phyloP scores from a whole-genome alignment of 2,113 vertebrate genomes.

The Pionites leucogaster region DNA sequence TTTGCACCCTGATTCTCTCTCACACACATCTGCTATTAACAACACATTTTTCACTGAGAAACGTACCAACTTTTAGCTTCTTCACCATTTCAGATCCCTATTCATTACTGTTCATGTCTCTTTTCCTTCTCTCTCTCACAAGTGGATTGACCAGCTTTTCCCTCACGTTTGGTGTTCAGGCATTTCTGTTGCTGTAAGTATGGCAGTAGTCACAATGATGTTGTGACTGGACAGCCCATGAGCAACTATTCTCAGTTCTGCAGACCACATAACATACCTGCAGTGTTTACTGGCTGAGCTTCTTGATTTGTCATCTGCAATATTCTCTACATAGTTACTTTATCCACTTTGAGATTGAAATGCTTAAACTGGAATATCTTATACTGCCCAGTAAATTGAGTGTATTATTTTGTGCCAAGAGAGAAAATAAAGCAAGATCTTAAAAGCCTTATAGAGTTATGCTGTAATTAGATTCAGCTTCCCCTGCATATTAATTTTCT shows the following conservation, averaged over 20 bases:
- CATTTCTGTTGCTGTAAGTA: background rate
- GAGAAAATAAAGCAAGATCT: conserved; percentile 59
- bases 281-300: conserved; percentile 32
- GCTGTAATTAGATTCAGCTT: conserved; percentile 67
- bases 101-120: background rate
- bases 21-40: background rate
- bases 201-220: background rate
- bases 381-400: conserved; percentile 29
- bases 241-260: background rate
- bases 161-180: background rate
- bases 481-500: conserved; percentile 70
- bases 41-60: background rate
- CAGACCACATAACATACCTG: conserved; percentile 21
- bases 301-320: conserved; percentile 65
- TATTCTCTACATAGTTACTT: conserved; percentile 64
- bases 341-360: conserved; percentile 46
- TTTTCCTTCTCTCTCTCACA: background rate
- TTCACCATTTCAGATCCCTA: background rate
- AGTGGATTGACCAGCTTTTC: background rate
- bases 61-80: background rate
- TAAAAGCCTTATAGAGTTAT: conserved; percentile 51
- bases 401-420: conserved; percentile 40
- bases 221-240: background rate
- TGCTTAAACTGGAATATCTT: conserved; percentile 57
- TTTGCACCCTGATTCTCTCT: background rate